phyloP scores from a whole-genome alignment of 92 coral and sea anemone species.

The Ricordea florida region DNA sequence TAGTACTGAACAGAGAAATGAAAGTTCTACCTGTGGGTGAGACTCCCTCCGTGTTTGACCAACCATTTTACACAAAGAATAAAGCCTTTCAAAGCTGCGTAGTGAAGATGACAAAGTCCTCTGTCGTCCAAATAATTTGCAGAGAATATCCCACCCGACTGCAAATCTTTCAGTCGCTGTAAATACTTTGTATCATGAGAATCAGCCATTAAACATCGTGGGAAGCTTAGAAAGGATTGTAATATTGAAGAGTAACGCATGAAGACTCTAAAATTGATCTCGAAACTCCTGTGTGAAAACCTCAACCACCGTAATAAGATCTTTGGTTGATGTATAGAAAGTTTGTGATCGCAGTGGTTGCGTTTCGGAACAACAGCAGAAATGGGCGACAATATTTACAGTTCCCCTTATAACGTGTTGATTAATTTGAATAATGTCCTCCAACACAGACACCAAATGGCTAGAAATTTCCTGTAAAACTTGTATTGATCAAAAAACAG shows the following conservation, averaged over 20 bases:
- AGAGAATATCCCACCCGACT: constrained; percentile 46
- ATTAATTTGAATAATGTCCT: too few relatives aligned
- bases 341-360: too few relatives aligned
- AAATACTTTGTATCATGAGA: constrained; percentile 63
- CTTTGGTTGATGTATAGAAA: too few relatives aligned
- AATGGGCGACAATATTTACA: too few relatives aligned
- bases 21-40: constrained; percentile 58
- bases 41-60: constrained; percentile 73
- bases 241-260: too few relatives aligned
- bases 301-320: too few relatives aligned
- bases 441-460: too few relatives aligned
- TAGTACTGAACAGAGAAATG: background rate
- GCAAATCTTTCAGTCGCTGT: constrained; percentile 76
- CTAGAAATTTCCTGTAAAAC: background rate
- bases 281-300: too few relatives aligned
- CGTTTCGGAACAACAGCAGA: too few relatives aligned
- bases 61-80: constrained; percentile 81
- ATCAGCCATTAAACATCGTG: background rate
- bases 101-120: constrained; percentile 76
- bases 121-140: constrained; percentile 66
- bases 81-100: constrained; percentile 70
- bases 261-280: background rate
- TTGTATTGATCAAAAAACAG: background rate
- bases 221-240: background rate
- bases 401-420: too few relatives aligned